A percentile compares a stretch with the other conserved stretches of the same genome.
Conservation (phyloP, 2,797 vertebrate species). For the Simalia tracyae region DNA sequence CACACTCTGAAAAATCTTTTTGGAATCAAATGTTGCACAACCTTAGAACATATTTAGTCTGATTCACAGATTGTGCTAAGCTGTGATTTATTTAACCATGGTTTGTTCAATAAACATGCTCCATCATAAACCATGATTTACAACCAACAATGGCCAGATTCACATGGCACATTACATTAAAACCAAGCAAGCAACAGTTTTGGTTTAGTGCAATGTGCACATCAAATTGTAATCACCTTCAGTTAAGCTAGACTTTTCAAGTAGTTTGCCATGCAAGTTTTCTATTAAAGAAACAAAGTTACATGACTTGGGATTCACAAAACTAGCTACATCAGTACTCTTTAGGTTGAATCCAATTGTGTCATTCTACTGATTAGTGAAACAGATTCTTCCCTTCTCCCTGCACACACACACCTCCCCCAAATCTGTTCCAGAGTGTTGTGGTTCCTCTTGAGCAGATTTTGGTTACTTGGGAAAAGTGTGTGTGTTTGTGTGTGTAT, state of each 20-base stretch:
- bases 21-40: not conserved
- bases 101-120: not conserved
- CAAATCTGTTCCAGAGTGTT: no score
- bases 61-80: not conserved
- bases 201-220: not conserved
- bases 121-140: not conserved
- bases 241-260: not conserved
- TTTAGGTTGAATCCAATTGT: not conserved
- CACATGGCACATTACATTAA: no score
- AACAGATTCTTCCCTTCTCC: not conserved
- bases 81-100: not conserved
- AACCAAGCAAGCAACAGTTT: not conserved
- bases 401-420: no score
- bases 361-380: not conserved
- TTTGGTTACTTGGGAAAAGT: no score
- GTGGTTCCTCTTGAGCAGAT: no score
- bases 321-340: not conserved
- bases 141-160: not conserved
- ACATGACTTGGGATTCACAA: not conserved
- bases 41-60: not conserved
- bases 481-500: no score
- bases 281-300: not conserved
- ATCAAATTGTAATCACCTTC: not conserved
- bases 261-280: no score
- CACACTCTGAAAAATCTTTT: not conserved